Percentiles rank a stretch among this genome's conserved stretches.
These are phyloP conservation scores for Oryctes rhinoceros DNA, from an alignment of 1,140 invertebrate species.

Conservation along the genomic window DNA sequence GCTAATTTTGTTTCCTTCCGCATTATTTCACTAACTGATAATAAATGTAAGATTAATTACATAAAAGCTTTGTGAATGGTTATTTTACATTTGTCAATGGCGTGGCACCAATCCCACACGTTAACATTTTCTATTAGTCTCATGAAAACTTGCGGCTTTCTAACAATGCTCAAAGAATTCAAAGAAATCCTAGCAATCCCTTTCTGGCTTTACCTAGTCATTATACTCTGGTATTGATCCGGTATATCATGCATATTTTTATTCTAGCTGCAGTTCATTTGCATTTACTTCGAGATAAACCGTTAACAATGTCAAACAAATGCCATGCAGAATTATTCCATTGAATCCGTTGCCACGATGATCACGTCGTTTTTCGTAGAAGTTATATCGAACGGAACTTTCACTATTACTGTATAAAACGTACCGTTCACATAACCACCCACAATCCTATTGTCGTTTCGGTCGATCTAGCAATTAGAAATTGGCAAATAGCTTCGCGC, in stretches of 20 bases:
- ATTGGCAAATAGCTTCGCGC: slow-evolving; percentile 17
- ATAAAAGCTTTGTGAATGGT: too few relatives aligned
- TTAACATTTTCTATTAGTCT: too few relatives aligned
- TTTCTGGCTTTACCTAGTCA: too few relatives aligned
- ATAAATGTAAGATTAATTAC: too few relatives aligned
- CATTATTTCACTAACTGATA: too few relatives aligned
- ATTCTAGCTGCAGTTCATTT: not conserved
- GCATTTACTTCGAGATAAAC: not conserved
- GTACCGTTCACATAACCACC: slow-evolving; percentile 15
- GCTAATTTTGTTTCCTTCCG: too few relatives aligned
- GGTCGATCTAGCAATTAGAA: slow-evolving; percentile 15
- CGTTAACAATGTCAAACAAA: not conserved
- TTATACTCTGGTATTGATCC: too few relatives aligned
- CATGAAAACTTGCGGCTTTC: too few relatives aligned
- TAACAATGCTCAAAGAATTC: too few relatives aligned
- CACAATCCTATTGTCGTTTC: not conserved
- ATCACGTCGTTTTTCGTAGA: not conserved
- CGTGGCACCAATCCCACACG: too few relatives aligned
- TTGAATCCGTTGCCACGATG: not conserved
- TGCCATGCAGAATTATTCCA: not conserved
- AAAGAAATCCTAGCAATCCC: too few relatives aligned
- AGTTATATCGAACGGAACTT: slow-evolving; percentile 25
- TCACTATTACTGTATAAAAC: not conserved
- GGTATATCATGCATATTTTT: not conserved
- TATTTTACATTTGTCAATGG: too few relatives aligned